Conservation (phyloP, 2,113 vertebrate species). For the Naja naja region DNA sequence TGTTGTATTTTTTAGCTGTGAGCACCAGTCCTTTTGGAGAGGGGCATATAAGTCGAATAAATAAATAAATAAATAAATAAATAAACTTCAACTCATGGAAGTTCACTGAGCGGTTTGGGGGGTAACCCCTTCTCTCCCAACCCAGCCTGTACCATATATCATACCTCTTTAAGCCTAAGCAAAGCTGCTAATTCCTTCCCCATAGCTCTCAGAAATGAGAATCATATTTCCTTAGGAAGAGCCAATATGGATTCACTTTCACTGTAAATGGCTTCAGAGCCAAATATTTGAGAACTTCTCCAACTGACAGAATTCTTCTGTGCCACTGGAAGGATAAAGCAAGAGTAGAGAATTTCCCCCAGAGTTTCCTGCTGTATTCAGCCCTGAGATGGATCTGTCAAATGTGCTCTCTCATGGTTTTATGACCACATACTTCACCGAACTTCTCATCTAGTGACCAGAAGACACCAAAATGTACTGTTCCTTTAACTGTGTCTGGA, state of each 20-base stretch:
- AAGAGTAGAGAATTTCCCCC: background rate
- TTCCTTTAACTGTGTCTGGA: background rate
- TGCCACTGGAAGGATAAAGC: background rate
- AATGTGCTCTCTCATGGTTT: background rate
- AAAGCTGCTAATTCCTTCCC: too few relatives aligned
- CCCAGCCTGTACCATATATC: background rate
- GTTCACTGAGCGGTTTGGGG: background rate
- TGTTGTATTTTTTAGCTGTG: too few relatives aligned
- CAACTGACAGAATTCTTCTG: background rate
- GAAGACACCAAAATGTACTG: background rate
- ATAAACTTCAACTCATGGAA: too few relatives aligned
- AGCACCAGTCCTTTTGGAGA: too few relatives aligned
- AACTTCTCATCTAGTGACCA: background rate
- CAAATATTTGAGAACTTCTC: background rate
- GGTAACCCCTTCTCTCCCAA: background rate
- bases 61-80: too few relatives aligned
- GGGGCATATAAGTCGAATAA: too few relatives aligned
- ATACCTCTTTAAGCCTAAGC: background rate
- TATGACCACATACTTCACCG: background rate
- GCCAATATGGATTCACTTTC: background rate
- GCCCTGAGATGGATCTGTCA: conserved; percentile 1
- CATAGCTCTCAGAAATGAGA: background rate
- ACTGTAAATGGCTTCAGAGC: background rate
- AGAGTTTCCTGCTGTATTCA: conserved; percentile 25
- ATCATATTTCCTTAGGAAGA: background rate